Base-by-base conservation (phyloP, 2,797 vertebrate genomes). In the Argyrosomus regius region DNA sequence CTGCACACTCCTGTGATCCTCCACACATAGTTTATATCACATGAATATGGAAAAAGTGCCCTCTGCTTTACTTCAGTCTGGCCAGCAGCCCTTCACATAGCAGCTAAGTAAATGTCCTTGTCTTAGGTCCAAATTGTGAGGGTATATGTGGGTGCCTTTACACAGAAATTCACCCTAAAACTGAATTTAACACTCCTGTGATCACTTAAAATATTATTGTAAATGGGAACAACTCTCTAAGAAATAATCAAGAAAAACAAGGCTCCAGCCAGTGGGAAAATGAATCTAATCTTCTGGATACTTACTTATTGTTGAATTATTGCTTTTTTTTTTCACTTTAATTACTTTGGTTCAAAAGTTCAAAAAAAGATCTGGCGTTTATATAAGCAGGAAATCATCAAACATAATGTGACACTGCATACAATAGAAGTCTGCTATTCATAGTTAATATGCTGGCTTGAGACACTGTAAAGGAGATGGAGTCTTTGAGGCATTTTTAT, bases 1-100 rank as follows among this genome's bases (percentile, higher is more conserved):
- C 10, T 26, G 31, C 2, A 0, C 43, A 56, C 58, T 63, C 35
- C 12, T 78, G 66, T 70, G 66, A 81, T 73, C 57, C 57, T 58
- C 69, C 61, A 71, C 35, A 35, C 35, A 1, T 35, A 35, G 35
- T 35, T 35, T 35, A 35, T 35, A 35, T 35, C 35, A 35, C 7
- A 8, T 91, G 85, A 91, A 91, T 88, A 84, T 90, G 86, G 89
- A 87, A 90, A 92, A 88, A 83, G 79, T 79, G 75, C 83, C 88
- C 80, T 78, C 84, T 89, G 81, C 59, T 89, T 84, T 78, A 88
- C 83, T 75, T 92, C 85, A 80, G 73, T 81, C 79, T 87, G 68
- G 64, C 69, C 75, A 79, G 72, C 68, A 84, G 74, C 59, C 72
- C 62, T 81, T 80, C 54, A 71, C 78, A 82, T 72, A 78, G 53